A percentile compares a stretch with the other conserved stretches of the same genome.
Conservation (phyloP, 53 echinoderm and acorn worm species). For the Patiria pectinifera region DNA sequence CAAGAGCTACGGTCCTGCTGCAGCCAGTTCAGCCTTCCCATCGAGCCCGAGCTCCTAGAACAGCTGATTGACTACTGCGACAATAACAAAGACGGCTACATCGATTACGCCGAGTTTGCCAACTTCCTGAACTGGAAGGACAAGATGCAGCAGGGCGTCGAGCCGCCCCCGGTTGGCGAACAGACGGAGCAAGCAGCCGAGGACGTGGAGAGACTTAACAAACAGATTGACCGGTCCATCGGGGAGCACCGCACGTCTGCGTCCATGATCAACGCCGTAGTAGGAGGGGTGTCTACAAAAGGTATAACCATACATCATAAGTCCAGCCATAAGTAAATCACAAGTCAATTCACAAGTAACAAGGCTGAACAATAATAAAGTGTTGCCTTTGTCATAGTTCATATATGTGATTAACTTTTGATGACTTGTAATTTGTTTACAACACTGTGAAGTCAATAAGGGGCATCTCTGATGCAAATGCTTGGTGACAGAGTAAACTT, state of each 20-base stretch:
- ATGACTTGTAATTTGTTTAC: no score
- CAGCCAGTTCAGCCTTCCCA: slow-evolving; percentile 93
- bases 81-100: slow-evolving; percentile 75
- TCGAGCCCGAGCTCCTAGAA: slow-evolving; percentile 86
- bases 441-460: no score
- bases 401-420: no score
- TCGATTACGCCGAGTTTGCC: slow-evolving; percentile 93
- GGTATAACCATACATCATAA: slow-evolving; percentile 45
- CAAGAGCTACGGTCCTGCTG: slow-evolving; percentile 91
- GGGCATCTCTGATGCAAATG: no score
- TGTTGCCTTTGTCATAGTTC: no score
- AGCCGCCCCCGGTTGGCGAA: not conserved
- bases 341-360: no score
- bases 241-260: slow-evolving; percentile 94
- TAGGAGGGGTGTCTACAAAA: slow-evolving; percentile 90
- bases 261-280: slow-evolving; percentile 88
- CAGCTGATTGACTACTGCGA: slow-evolving; percentile 90
- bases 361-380: no score
- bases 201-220: slow-evolving; percentile 74
- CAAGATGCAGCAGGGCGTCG: slow-evolving; percentile 80
- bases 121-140: slow-evolving; percentile 99
- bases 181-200: slow-evolving; percentile 47
- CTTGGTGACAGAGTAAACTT: no score
- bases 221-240: slow-evolving; percentile 90
- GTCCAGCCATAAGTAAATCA: no score